Percentiles rank a stretch among this genome's conserved stretches.
phyloP scores from a whole-genome alignment of 1,140 invertebrate species.

The Brachionus plicatilis region DNA sequence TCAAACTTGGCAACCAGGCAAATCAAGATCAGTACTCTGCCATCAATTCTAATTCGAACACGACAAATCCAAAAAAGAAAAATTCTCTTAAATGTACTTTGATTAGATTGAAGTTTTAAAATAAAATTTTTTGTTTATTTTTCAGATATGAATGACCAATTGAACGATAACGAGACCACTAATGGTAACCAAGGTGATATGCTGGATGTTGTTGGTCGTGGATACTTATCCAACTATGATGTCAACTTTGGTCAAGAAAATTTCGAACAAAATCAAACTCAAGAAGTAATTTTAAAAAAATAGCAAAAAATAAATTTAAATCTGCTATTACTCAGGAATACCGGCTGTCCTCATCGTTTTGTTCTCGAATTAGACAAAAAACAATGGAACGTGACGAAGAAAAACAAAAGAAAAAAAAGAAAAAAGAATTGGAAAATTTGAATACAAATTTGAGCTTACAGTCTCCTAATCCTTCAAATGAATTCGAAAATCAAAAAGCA shows the following conservation, averaged over 20 bases:
- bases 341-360: slow-evolving; percentile 9
- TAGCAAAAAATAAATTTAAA: background rate
- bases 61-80: background rate
- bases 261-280: background rate
- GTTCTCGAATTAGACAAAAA: slow-evolving; percentile 31
- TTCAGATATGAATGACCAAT: background rate
- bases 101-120: background rate
- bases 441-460: background rate
- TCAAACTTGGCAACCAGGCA: background rate
- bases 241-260: background rate
- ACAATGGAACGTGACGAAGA: slow-evolving; percentile 36
- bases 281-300: background rate
- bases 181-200: background rate
- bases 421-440: slow-evolving; percentile 36
- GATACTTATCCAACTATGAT: background rate
- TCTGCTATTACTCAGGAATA: background rate
- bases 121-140: background rate
- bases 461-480: background rate
- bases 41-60: background rate
- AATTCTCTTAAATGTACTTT: slow-evolving; percentile 9
- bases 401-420: slow-evolving; percentile 25
- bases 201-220: slow-evolving; percentile 31
- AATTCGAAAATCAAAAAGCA: background rate
- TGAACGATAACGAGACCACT: background rate
- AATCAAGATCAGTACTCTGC: background rate